Evolutionary conservation across 2,113 vertebrate species (phyloP).

Genomic region (Thunnus maccoyii): DNA sequence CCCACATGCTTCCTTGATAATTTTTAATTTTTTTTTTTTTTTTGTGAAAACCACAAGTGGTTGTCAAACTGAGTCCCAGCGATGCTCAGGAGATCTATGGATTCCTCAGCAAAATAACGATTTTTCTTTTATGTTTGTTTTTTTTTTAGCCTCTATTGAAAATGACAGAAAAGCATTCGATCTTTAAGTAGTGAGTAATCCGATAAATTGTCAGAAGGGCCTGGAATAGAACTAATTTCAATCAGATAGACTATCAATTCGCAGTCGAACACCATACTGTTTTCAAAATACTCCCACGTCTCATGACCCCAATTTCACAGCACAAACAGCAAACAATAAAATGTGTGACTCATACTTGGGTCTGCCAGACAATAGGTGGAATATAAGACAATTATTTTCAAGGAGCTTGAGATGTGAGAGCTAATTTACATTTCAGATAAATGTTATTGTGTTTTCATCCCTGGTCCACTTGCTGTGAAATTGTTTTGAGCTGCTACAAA

Average conservation of each 20-base stretch:
- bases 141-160: not conserved
- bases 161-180: not conserved
- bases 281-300: conserved; percentile 41
- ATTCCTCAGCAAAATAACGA: not conserved
- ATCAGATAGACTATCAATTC: not conserved
- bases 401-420: conserved; percentile 52
- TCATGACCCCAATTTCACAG: conserved; percentile 47
- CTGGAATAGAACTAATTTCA: not conserved
- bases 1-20: no score
- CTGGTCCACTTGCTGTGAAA: conserved; percentile 48
- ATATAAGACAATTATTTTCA: conserved; percentile 56
- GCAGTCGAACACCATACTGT: conserved; percentile 40
- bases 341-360: conserved; percentile 50
- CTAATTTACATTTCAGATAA: conserved; percentile 71
- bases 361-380: conserved; percentile 42
- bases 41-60: not conserved
- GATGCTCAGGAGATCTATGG: not conserved
- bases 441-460: conserved; percentile 53
- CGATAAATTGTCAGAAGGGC: not conserved
- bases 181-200: not conserved
- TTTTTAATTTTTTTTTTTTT: no score
- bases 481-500: conserved; percentile 54
- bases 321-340: conserved; percentile 51
- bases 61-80: not conserved
- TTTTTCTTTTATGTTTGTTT: not conserved